Conservation (phyloP, 2,888 invertebrate genomes). For the Andrena flavipes region DNA sequence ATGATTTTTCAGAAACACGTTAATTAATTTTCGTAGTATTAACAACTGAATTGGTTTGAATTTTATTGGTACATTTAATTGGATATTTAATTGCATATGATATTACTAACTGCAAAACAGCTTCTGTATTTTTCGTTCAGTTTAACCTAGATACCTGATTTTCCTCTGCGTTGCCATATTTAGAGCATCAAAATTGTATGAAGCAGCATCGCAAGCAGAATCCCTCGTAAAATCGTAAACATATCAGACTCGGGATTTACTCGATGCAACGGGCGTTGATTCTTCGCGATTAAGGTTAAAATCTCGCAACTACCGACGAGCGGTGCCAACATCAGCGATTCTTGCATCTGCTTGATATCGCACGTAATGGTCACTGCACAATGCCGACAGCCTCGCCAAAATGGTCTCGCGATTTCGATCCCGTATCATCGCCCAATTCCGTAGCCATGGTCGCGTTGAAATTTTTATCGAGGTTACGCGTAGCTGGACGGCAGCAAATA, state of each 20-base stretch:
- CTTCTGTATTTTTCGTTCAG: neutral
- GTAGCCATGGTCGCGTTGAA: conserved; percentile 14
- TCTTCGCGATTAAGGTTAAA: neutral
- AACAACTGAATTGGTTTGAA: too few species aligned
- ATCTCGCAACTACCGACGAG: conserved; percentile 5
- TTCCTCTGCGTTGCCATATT: neutral
- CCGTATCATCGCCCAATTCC: neutral
- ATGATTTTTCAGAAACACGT: too few species aligned
- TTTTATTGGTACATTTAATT: too few species aligned
- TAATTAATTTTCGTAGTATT: too few species aligned
- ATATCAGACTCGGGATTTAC: conserved; percentile 6
- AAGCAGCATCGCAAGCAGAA: neutral
- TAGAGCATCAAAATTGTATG: neutral
- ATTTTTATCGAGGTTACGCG: conserved; percentile 37
- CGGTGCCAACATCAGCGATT: conserved; percentile 13
- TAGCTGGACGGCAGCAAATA: conserved; percentile 27
- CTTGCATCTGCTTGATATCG: conserved; percentile 21
- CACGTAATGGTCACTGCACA: conserved; percentile 14
- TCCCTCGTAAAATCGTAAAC: conserved; percentile 3
- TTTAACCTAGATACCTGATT: neutral
- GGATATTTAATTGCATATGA: neutral
- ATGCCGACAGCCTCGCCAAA: conserved; percentile 19
- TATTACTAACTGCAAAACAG: neutral
- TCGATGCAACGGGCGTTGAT: conserved; percentile 2
- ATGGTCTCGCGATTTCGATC: neutral